Conservation (phyloP, 2,888 invertebrate species). For the Microplitis manilae region DNA sequence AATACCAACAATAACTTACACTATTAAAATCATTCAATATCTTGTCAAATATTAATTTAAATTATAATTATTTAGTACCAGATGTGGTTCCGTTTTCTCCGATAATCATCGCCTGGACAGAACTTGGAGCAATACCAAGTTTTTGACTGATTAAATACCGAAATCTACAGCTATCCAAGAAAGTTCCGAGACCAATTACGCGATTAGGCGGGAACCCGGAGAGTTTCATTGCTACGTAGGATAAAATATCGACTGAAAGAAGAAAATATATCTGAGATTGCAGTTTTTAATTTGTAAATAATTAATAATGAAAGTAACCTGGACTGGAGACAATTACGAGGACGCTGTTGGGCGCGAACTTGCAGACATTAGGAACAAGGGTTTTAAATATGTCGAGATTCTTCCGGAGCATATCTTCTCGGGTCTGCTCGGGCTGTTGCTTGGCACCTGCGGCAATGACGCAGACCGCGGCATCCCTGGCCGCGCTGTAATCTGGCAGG, state of each 20-base stretch:
- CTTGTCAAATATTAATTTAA: too few species aligned
- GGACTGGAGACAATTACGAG: slow-evolving; percentile 67
- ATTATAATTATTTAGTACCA: slow-evolving; percentile 51
- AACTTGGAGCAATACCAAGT: slow-evolving; percentile 72
- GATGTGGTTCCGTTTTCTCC: slow-evolving; percentile 75
- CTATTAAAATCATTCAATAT: neutral
- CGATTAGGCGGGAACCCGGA: slow-evolving; percentile 75
- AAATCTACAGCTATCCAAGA: slow-evolving; percentile 75
- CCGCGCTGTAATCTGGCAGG: slow-evolving; percentile 73
- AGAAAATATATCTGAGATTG: neutral
- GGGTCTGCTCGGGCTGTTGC: slow-evolving; percentile 73
- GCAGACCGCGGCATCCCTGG: slow-evolving; percentile 75
- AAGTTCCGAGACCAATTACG: slow-evolving; percentile 76
- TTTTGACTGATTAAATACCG: slow-evolving; percentile 73
- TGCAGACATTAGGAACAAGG: slow-evolving; percentile 76
- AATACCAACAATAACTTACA: neutral
- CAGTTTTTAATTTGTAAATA: too few species aligned
- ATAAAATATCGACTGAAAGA: slow-evolving; percentile 74
- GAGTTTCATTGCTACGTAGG: slow-evolving; percentile 76
- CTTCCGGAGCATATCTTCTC: slow-evolving; percentile 73
- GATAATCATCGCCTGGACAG: slow-evolving; percentile 75
- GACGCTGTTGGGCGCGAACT: slow-evolving; percentile 76
- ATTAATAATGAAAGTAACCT: slow-evolving; percentile 49
- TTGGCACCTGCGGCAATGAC: slow-evolving; percentile 77
- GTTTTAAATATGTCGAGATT: slow-evolving; percentile 76